Evolutionary conservation across 2,888 invertebrate species (phyloP), one percentile per base, ranked within the genome.

Genomic region (Anoplius nigerrimus): DNA sequence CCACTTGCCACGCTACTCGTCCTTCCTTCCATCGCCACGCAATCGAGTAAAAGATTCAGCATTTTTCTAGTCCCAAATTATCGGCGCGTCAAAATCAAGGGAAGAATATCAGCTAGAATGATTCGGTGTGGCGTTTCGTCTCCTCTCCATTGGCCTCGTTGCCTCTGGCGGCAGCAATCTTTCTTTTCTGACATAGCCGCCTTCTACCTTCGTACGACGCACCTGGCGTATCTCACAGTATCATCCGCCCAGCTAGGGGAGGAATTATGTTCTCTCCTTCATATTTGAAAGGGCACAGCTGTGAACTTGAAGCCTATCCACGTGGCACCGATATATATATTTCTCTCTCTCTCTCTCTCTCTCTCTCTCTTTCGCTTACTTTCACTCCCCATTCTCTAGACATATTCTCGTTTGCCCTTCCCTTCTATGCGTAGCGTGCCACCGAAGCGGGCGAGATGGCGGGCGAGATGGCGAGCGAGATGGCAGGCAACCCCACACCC

Each of bases 221-320:
- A 86, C 84, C 84, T 86, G 85, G 86, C 69, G 78, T 74, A 83
- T 86, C 87, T 80, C 86, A 85, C 83, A 78, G 73, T 82, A 78
- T 81, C 76, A 74, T 66, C 64, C 67, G 64, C 59, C 66, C 18
- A 55, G 46, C 62, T 68, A 51, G 67, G 75, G 68, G 71, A 65
- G 72, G 65, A 82, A 78, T 81, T 76, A 78, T 80, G 75, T 77
- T 79, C 75, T 79, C 71, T 73, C 72, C 66, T 74, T 70, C 70
- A 75, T 76, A 70, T 71, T 72, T 64, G 74, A 73, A 75, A 74
- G 70, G 58, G 75, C 74, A 75, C 81, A 80, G 79, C 76, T 79
- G 82, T 69, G 78, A 62, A 61, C 62, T 61, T 59, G 58, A 62
- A 34, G 51, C 34, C 62, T 18, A 63, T 68, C 71, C 73, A 71